Evolutionary conservation across 2,797 vertebrate genomes (phyloP).

Genomic region (Halcyon badia): DNA sequence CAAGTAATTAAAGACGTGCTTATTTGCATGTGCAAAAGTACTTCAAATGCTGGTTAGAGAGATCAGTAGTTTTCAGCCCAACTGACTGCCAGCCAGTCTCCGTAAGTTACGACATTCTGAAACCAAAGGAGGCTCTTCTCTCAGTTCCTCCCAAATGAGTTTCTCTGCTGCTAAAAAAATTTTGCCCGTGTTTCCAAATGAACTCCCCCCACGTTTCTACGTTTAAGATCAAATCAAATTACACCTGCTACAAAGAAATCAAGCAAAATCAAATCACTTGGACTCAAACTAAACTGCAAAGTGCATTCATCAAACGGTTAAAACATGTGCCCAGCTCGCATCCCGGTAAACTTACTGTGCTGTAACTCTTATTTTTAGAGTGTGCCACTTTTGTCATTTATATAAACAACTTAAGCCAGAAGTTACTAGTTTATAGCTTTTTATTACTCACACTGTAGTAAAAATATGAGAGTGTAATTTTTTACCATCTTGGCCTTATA

Average conservation of each 20-base stretch:
- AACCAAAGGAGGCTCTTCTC: neutral
- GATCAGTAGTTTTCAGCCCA: neutral
- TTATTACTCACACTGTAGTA: neutral
- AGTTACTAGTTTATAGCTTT: neutral
- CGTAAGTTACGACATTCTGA: neutral
- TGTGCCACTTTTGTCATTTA: neutral
- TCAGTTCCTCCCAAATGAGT: neutral
- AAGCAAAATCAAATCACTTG: neutral
- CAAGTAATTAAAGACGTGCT: neutral
- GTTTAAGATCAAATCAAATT: neutral
- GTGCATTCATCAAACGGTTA: neutral
- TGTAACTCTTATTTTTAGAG: neutral
- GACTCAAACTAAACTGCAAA: neutral
- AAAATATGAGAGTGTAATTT: neutral
- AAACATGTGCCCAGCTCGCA: neutral
- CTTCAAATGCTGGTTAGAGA: neutral
- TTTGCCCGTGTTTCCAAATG: neutral
- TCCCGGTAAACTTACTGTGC: neutral
- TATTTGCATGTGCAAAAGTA: neutral
- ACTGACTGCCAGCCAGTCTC: neutral
- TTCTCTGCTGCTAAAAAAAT: neutral
- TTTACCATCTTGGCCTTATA: accelerated
- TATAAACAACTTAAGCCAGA: neutral
- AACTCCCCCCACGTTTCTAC: accelerated
- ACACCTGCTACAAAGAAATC: neutral